Base-by-base conservation (phyloP, 2,888 invertebrate species). In the Branchinecta sandiegonensis region DNA sequence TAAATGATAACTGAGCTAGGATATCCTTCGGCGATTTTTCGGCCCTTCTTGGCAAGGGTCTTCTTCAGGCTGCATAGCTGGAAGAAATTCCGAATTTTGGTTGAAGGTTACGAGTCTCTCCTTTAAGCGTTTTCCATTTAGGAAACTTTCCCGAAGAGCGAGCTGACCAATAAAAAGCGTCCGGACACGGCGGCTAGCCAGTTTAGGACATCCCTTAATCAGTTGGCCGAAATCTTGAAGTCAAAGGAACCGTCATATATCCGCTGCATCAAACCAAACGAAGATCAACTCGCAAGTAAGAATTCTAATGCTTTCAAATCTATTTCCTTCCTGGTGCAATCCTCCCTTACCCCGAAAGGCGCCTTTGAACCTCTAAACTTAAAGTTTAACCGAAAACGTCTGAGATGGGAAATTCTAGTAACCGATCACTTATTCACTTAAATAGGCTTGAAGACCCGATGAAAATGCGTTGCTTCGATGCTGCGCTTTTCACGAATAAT, bases 201-300 rank as follows among this genome's bases (percentile, higher is more conserved):
- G 78, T 94, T 94, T 80, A 91, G 89, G 78, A 86, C 83, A 74
- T 92, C 92, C 46, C 80, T 94, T 68, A 88, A 88, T 75, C 87
- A 90, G 75, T 81, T 94, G 50, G 89, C 94, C 85, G 87, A 86
- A 68, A 93, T 91, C 74, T 81, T 94, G n/a, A 88, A 88, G 85
- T 87, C 87, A 75, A 94, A 94, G 79, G 91, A 94, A 76, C 94
- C 94, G 0, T 91, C 91, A 3, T 94, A 94, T 78, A 89, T 94
- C 73, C 83, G 94, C 69, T 94, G 94, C 78, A 94, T 94, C 76
- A 94, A 94, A 76, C 94, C 94, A 4, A 94, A 94, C 75, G 90
- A 93, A 75, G 50, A 69, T 9, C 13, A 47, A 46, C 13, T 68
- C 65, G 12, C 46, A 50, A 47, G n/a, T 23, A 17, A 68, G 14